A percentile compares a stretch with the other conserved stretches of the same genome.
phyloP scores from a whole-genome alignment of 2,797 vertebrate species.

The Lophotriccus pileatus region DNA sequence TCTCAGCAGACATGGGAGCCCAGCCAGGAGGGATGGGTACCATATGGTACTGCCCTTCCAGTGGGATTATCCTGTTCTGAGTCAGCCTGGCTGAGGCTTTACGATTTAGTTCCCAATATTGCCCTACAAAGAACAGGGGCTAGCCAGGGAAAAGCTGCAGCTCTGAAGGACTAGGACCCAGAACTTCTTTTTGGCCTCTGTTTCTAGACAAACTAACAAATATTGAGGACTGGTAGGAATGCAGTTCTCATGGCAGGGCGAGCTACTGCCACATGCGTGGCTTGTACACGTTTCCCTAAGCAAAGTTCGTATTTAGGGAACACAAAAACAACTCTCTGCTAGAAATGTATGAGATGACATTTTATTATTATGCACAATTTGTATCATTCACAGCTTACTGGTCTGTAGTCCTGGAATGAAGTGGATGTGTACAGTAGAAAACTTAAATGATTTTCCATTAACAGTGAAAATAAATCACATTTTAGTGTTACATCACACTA shows the following conservation, averaged over 20 bases:
- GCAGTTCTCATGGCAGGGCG: background rate
- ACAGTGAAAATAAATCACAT: slow-evolving; percentile 38
- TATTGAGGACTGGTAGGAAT: background rate
- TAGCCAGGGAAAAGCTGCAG: background rate
- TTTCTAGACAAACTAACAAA: background rate
- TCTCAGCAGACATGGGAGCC: background rate
- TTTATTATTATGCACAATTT: slow-evolving; percentile 32
- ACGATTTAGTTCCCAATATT: background rate
- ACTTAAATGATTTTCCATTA: background rate
- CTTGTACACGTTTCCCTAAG: background rate
- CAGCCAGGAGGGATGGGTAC: background rate
- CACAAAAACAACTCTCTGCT: background rate
- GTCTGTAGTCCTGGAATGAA: background rate
- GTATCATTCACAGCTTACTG: slow-evolving; percentile 32
- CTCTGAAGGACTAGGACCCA: background rate
- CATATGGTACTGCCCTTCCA: background rate
- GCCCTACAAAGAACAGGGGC: background rate
- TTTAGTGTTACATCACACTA: slow-evolving; percentile 1
- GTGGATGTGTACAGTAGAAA: background rate
- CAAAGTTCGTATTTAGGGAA: background rate
- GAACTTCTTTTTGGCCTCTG: background rate
- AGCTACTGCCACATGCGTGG: background rate
- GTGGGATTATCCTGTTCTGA: background rate
- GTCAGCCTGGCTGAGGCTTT: background rate
- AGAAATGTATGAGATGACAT: background rate